These are phyloP conservation scores for Manis javanica DNA, from an alignment of 2,797 vertebrate species.

Conservation along the genomic window DNA sequence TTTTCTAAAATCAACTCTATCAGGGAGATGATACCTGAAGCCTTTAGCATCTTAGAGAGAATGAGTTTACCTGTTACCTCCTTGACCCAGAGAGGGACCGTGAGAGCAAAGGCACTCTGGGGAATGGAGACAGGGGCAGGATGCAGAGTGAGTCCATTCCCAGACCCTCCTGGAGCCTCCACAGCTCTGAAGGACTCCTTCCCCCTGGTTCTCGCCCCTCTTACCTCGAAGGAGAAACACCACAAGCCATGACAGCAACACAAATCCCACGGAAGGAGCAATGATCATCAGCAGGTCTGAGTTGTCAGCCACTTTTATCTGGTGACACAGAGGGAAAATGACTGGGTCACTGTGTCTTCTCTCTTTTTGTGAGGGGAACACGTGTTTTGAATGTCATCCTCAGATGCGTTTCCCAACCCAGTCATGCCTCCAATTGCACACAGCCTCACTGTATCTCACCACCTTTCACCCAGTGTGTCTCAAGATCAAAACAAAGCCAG, in stretches of 20 bases:
- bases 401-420: rapidly evolving
- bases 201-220: neutral
- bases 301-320: neutral
- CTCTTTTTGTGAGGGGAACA: no score
- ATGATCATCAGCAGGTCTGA: slow-evolving; percentile 24
- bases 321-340: neutral
- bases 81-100: neutral
- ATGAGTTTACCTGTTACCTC: neutral
- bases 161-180: neutral
- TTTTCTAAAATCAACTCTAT: neutral
- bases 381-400: neutral
- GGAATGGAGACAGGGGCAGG: neutral
- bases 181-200: neutral
- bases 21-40: neutral
- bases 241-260: neutral
- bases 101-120: neutral
- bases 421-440: neutral
- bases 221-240: slow-evolving; percentile 62
- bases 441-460: no score
- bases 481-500: neutral
- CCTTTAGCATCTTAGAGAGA: neutral
- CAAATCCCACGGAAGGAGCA: neutral
- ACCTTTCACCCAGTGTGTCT: neutral
- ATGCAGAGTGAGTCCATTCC: neutral
- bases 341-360: no score